These are phyloP conservation scores for Dryobotodes eremita DNA, from an alignment of 2,888 invertebrate species.

Conservation along the genomic window DNA sequence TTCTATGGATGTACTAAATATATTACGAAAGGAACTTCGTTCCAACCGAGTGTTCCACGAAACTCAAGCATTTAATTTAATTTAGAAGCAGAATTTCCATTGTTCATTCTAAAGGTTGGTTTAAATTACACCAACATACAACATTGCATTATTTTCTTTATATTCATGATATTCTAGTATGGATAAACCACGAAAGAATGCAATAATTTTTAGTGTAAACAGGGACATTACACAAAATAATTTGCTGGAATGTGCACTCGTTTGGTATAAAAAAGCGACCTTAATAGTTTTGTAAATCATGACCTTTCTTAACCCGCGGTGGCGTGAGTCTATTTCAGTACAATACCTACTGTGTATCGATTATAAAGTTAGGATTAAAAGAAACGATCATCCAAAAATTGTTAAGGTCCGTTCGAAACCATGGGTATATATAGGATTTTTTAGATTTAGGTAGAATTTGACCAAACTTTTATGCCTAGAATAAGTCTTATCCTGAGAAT, in stretches of 20 bases:
- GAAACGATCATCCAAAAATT: not conserved
- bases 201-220: too few relatives aligned
- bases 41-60: too few relatives aligned
- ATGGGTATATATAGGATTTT: too few relatives aligned
- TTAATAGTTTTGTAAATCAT: not conserved
- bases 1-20: too few relatives aligned
- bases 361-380: not conserved
- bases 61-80: too few relatives aligned
- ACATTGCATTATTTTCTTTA: not conserved
- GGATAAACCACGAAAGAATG: not conserved
- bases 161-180: not conserved
- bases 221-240: not conserved
- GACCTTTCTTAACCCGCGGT: not conserved
- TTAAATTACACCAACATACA: not conserved
- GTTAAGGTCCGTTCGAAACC: not conserved
- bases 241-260: not conserved
- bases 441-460: too few relatives aligned
- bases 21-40: too few relatives aligned
- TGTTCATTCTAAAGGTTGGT: not conserved
- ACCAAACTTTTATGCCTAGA: too few relatives aligned
- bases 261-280: not conserved
- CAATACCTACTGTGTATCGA: not conserved
- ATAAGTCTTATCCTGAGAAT: too few relatives aligned
- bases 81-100: slow-evolving; percentile 21
- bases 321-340: slow-evolving; percentile 2